These are phyloP conservation scores for Reticulitermes lucifugus DNA, from an alignment of 2,888 invertebrate genomes.

Conservation along the genomic window DNA sequence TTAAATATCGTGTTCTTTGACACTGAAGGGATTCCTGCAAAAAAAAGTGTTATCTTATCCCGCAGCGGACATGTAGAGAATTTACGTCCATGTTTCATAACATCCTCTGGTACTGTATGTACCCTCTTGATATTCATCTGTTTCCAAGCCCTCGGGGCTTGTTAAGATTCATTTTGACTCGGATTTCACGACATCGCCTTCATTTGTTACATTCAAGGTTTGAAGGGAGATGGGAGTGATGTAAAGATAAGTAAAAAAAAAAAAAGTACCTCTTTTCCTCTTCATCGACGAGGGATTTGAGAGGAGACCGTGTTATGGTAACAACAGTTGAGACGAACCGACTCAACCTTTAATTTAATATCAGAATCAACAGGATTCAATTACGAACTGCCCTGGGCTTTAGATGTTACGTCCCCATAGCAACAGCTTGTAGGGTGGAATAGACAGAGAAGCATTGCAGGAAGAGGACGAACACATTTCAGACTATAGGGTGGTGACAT, in stretches of 20 bases:
- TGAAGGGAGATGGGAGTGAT: neutral
- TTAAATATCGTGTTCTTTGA: no score
- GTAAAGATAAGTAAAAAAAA: neutral
- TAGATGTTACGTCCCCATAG: slow-evolving; percentile 24
- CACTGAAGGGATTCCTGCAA: no score
- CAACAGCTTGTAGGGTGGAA: slow-evolving; percentile 23
- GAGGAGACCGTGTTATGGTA: slow-evolving; percentile 23
- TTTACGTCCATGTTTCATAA: no score
- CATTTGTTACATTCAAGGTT: neutral
- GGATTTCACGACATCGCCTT: neutral
- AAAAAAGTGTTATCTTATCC: no score
- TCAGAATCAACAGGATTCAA: slow-evolving; percentile 51
- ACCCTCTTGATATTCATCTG: neutral
- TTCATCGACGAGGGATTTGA: slow-evolving; percentile 23
- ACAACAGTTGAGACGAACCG: slow-evolving; percentile 32
- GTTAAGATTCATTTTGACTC: neutral
- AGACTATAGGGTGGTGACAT: neutral
- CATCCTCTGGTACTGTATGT: no score
- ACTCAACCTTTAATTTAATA: slow-evolving; percentile 45
- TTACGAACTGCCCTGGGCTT: slow-evolving; percentile 41
- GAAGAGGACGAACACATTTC: neutral
- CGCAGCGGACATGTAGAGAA: no score
- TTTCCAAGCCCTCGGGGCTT: neutral
- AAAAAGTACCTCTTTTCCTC: slow-evolving; percentile 15
- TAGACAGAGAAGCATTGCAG: neutral